Conservation (phyloP, 2,113 vertebrate species). For the Lophius piscatorius region DNA sequence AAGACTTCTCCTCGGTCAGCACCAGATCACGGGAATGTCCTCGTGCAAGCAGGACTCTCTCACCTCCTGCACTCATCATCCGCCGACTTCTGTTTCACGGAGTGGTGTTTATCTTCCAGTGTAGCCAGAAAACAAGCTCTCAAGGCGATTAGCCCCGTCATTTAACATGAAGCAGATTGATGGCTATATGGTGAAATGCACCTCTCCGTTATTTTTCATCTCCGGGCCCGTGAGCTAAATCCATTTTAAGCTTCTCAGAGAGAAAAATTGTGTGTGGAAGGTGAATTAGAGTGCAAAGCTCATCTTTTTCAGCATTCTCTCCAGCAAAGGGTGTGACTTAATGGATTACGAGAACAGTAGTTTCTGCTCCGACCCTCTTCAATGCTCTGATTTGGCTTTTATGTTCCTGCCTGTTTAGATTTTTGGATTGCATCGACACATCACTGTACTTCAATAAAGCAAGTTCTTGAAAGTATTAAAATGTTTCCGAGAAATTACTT, state of each 20-base stretch:
- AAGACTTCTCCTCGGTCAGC: constrained; percentile 24
- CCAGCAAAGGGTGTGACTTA: constrained; percentile 74
- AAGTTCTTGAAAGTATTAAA: no score
- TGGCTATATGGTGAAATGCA: constrained; percentile 54
- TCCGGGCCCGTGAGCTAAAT: constrained; percentile 57
- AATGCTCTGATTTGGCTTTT: constrained; percentile 61
- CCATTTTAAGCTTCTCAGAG: constrained; percentile 66
- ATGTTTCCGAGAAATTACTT: no score
- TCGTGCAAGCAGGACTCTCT: neutral
- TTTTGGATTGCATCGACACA: constrained; percentile 51
- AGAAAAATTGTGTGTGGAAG: constrained; percentile 63
- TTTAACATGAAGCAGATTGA: constrained; percentile 62
- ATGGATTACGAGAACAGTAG: constrained; percentile 75
- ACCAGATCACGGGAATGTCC: constrained; percentile 5
- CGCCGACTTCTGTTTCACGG: constrained; percentile 6
- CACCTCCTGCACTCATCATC: no score
- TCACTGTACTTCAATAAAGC: no score
- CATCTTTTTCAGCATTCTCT: no score
- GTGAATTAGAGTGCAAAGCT: constrained; percentile 72
- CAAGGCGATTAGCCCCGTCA: constrained; percentile 54
- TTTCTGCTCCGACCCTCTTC: constrained; percentile 59
- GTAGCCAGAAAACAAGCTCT: constrained; percentile 63
- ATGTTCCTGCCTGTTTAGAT: constrained; percentile 62
- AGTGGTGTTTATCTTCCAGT: constrained; percentile 50
- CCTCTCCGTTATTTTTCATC: constrained; percentile 67